Conservation (phyloP, 2,888 invertebrate species). For the Trachelus troglodyta region DNA sequence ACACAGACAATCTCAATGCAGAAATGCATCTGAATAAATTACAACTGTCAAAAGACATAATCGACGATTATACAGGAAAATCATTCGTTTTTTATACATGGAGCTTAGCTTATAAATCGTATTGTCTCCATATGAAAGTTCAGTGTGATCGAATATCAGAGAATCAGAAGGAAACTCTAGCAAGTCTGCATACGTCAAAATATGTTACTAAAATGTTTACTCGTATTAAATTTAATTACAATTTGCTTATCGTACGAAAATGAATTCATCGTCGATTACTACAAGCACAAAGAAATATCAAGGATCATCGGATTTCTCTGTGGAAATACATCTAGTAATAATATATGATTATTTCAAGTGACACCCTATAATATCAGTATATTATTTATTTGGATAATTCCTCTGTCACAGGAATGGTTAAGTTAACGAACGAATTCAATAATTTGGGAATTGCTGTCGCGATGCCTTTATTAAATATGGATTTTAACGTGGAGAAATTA, state of each 20-base stretch:
- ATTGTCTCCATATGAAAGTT: too few relatives aligned
- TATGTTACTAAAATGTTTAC: too few relatives aligned
- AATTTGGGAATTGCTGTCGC: constrained; percentile 38
- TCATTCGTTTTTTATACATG: too few relatives aligned
- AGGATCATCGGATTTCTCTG: constrained; percentile 47
- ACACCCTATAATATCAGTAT: not conserved
- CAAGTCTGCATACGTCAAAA: too few relatives aligned
- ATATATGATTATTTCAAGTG: not conserved
- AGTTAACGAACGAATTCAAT: constrained; percentile 41
- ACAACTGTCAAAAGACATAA: too few relatives aligned
- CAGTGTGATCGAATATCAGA: too few relatives aligned
- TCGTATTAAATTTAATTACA: too few relatives aligned
- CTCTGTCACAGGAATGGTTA: constrained; percentile 34
- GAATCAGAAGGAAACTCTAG: too few relatives aligned
- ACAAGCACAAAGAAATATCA: constrained; percentile 36
- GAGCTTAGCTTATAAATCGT: too few relatives aligned
- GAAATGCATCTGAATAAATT: too few relatives aligned
- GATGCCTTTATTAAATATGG: constrained; percentile 32
- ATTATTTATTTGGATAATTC: not conserved
- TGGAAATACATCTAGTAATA: constrained; percentile 32
- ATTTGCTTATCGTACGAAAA: constrained; percentile 20
- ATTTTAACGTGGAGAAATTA: constrained; percentile 33
- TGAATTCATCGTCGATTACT: constrained; percentile 42
- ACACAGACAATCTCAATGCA: too few relatives aligned
- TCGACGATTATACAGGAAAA: too few relatives aligned